phyloP scores from a whole-genome alignment of 2,113 vertebrate species.

The Psophia crepitans region DNA sequence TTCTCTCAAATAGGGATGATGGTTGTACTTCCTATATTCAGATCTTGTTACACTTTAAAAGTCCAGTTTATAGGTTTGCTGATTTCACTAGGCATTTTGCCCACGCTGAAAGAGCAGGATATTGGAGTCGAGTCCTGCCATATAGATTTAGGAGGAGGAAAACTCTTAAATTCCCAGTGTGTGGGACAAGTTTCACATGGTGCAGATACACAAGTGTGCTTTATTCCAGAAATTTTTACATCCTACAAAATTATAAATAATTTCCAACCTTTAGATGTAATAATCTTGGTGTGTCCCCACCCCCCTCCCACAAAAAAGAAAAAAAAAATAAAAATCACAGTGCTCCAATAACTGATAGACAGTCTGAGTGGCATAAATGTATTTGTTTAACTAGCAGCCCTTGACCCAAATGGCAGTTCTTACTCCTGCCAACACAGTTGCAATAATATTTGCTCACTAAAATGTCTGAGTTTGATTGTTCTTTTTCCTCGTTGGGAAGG shows the following conservation, averaged over 20 bases:
- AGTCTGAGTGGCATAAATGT: neutral
- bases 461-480: neutral
- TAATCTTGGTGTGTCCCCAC: neutral
- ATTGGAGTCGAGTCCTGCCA: neutral
- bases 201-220: neutral
- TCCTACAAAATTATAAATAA: neutral
- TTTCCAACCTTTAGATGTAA: neutral
- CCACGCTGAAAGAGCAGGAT: neutral
- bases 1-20: neutral
- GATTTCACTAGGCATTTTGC: slow-evolving; percentile 21
- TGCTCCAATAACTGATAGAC: neutral
- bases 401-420: neutral
- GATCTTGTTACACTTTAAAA: neutral
- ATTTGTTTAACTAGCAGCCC: neutral
- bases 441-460: slow-evolving; percentile 41
- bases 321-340: neutral
- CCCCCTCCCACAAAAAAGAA: rapidly evolving
- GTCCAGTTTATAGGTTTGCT: neutral
- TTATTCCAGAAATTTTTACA: neutral
- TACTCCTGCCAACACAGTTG: neutral
- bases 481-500: neutral
- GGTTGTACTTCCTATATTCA: neutral
- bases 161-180: neutral
- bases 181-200: neutral
- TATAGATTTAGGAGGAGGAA: neutral